Evolutionary conservation across 2,113 vertebrate species (phyloP), one percentile per base, ranked within the genome.

Genomic region (Nesogale talazaci): DNA sequence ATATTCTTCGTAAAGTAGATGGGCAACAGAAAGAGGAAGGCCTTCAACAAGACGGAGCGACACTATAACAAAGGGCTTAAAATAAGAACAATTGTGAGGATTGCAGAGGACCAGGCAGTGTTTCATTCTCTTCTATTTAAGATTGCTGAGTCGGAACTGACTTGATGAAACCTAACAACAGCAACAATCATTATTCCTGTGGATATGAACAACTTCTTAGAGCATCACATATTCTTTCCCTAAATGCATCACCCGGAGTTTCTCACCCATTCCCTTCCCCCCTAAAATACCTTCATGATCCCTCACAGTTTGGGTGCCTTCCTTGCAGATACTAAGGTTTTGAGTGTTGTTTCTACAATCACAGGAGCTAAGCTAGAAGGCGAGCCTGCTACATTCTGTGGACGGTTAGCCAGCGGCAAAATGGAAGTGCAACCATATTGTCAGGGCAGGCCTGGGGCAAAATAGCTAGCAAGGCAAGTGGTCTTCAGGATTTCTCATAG

Each of bases 391-490:
- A 11, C 15, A 8, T 56, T 65, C 23, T 84, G 57, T 78, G 61
- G 74, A n/a, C n/a, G 29, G 70, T 25, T 74, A 46, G 23, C 31
- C 72, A 80, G 22, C 72, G 10, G 14, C 77, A 77, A 83, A 83
- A 42, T 25, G 87, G 34, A 90, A 94, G 20, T 72, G n/a, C 40
- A 83, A 86, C 83, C 59, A 63, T 92, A 88, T 83, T 46, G n/a
- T 23, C 20, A 88, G 7, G 29, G 17, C 61, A 19, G 22, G 25
- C 42, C 40, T 89, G 67, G 83, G 59, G 31, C 11, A 92, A 81
- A 86, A 76, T 52, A 78, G 11, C 46, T 57, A 79, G 36, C 25
- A 72, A 94, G 31, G 29, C 27, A 88, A 14, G 61, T 27, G 36
- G 10, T 89, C 56, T 85, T 90, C 20, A 61, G 3, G 88, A 86